Base-by-base conservation (phyloP, 2,797 vertebrate genomes). In the Loris lydekkerianus region DNA sequence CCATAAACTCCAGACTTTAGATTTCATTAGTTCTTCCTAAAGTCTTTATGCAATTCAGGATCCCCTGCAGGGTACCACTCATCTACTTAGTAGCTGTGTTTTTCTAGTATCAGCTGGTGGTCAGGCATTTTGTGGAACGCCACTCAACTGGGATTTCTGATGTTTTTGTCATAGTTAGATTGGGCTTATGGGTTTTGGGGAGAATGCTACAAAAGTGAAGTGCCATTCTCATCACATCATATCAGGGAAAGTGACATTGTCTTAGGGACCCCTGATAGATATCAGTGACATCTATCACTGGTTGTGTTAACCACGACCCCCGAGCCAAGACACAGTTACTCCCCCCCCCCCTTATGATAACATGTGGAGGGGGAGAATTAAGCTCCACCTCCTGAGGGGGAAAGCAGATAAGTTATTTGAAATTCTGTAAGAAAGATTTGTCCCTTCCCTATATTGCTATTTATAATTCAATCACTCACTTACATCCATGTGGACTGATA, bases 361-460 rank as follows among this genome's bases (percentile, higher is more conserved):
- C 34, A 34, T 2, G 31, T 17, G n/a, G 18, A 7, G 37, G 11
- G 1, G 6, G 27, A 27, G 34, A 75, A 85, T 92, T 83, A 34
- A 37, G 5, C 4, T 56, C 21, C 18, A 31, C 17, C 53, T 87
- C 53, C 7, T 37, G 7, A 76, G 40, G 67, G 17, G 5, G 13
- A 10, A 0, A 17, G 10, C 43, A 23, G 13, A 1, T 73, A 78
- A 77, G n/a, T 75, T 87, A 53, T 65, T n/a, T 80, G n/a, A 21
- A 72, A 84, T 93, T 95, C n/a, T 61, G 18, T 49, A 61, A 82
- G 85, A n/a, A 88, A 69, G 29, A 31, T 65, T 65, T 84, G 3
- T 87, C 17, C 89, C 61, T 81, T 70, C 61, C 27, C 60, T 34
- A 49, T 10, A 43, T 92, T 90, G 75, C 78, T 63, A 70, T 69